Evolutionary conservation across 1,140 invertebrate species (phyloP).

Genomic region (Doryteuthis pealeii): DNA sequence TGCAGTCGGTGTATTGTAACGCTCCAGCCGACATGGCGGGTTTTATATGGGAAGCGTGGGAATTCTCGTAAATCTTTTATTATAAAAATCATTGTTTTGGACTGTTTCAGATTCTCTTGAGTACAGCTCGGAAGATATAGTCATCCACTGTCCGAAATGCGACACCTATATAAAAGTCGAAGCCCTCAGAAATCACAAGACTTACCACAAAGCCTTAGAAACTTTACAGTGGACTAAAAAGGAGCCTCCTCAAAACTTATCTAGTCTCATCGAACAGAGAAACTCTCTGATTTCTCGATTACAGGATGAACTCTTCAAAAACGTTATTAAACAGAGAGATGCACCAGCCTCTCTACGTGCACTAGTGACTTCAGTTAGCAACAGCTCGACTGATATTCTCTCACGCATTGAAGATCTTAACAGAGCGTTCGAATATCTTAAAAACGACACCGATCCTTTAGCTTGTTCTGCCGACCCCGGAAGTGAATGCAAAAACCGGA

Average conservation of each 20-base stretch:
- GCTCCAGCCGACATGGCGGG: no score
- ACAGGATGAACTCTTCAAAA: slow-evolving; percentile 37
- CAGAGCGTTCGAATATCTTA: slow-evolving; percentile 17
- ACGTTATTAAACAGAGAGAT: slow-evolving; percentile 28
- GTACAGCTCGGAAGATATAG: slow-evolving; percentile 33
- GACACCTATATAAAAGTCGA: slow-evolving; percentile 38
- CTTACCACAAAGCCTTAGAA: slow-evolving; percentile 43
- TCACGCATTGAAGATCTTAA: slow-evolving; percentile 47
- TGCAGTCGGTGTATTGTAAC: no score
- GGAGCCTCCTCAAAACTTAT: slow-evolving; percentile 21
- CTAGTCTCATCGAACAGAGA: slow-evolving; percentile 23
- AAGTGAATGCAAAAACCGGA: slow-evolving; percentile 24
- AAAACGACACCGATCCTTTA: no score
- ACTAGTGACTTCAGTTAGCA: slow-evolving; percentile 41
- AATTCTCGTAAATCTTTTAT: no score
- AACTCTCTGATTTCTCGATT: slow-evolving; percentile 40
- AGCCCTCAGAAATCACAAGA: slow-evolving; percentile 40
- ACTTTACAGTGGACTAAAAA: slow-evolving; percentile 36
- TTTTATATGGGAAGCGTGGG: no score
- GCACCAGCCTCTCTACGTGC: slow-evolving; percentile 36
- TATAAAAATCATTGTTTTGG: no score
- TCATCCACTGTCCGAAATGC: slow-evolving; percentile 51
- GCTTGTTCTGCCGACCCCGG: no score
- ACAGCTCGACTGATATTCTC: slow-evolving; percentile 55
- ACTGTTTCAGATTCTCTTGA: no score